Evolutionary conservation across 2,797 vertebrate species (phyloP), one percentile per base, ranked within the genome.

Genomic region (Echeneis naucrates): DNA sequence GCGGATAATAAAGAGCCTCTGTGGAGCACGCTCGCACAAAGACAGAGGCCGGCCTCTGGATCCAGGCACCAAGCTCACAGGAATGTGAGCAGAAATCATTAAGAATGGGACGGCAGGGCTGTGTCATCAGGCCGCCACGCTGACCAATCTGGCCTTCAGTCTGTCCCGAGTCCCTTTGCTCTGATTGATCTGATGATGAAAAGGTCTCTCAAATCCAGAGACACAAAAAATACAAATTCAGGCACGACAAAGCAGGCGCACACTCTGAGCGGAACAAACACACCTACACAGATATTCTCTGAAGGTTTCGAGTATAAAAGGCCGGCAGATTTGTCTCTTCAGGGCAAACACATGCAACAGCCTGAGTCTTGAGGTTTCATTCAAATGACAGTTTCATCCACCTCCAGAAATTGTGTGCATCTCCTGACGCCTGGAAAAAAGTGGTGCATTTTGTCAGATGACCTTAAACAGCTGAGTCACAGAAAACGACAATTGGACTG

Each of bases 131-230:
- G 33, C 21, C n/a, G 42, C 35, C 4, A 45, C 48, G 21, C 48
- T 12, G 48, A 12, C 37, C 23, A 44, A 73, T 74, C 19, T 19
- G 35, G 33, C 50, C 59, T 81, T 72, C 75, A 66, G 26, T 21
- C 56, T 21, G 55, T 67, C 62, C 50, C 4, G 1, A 9, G 38
- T 66, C 58, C 32, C 63, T 69, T 58, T 21, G 50, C 37, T 56
- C 68, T 17, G 55, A 85, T 52, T 71, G 70, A 83, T 82, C 61
- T n/a, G 33, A 67, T 60, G 57, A 75, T 60, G 64, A 66, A 75
- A 60, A 57, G 44, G 66, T 37, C 32, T 33, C 33, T 58, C 59
- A 35, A 56, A 47, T 35, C 51, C 7, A 3, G 1, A 64, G 38
- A 58, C 51, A 37, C 50, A 78, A 47, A 68, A 68, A 16, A 62